phyloP scores from a whole-genome alignment of 2,797 vertebrate species.

The Alosa sapidissima region DNA sequence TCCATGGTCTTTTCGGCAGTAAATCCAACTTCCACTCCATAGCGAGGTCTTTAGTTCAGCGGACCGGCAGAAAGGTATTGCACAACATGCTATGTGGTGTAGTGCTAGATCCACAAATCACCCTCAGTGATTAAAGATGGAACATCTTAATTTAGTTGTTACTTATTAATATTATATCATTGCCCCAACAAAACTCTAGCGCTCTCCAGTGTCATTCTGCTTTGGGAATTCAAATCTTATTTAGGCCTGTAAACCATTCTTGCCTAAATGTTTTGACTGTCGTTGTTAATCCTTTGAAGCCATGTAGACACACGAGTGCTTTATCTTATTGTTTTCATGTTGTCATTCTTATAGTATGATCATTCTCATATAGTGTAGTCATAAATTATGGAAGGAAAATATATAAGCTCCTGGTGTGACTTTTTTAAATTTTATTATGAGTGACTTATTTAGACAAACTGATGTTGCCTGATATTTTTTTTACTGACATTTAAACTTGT shows the following conservation, averaged over 20 bases:
- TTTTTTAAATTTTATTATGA: not conserved
- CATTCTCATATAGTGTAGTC: too few relatives aligned
- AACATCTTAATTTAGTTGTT: not conserved
- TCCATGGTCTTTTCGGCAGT: slow-evolving; percentile 94
- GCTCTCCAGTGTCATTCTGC: not conserved
- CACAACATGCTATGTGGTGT: slow-evolving; percentile 25
- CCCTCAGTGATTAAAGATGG: too few relatives aligned
- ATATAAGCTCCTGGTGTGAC: not conserved
- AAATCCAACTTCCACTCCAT: slow-evolving; percentile 88
- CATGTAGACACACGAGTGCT: not conserved
- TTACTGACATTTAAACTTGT: not conserved
- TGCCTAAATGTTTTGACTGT: too few relatives aligned
- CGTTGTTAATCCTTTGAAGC: not conserved
- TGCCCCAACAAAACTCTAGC: not conserved
- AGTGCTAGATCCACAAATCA: too few relatives aligned
- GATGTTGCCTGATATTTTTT: not conserved
- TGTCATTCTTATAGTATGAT: not conserved
- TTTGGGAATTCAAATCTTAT: not conserved
- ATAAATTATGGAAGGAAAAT: not conserved
- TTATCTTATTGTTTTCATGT: not conserved
- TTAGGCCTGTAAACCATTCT: too few relatives aligned
- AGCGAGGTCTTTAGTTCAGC: slow-evolving; percentile 82
- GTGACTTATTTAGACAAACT: not conserved
- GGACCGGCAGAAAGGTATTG: slow-evolving; percentile 86
- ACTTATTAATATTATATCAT: too few relatives aligned